Evolutionary conservation across 2,888 invertebrate genomes (phyloP).

Genomic region (Heliothis peltigera): DNA sequence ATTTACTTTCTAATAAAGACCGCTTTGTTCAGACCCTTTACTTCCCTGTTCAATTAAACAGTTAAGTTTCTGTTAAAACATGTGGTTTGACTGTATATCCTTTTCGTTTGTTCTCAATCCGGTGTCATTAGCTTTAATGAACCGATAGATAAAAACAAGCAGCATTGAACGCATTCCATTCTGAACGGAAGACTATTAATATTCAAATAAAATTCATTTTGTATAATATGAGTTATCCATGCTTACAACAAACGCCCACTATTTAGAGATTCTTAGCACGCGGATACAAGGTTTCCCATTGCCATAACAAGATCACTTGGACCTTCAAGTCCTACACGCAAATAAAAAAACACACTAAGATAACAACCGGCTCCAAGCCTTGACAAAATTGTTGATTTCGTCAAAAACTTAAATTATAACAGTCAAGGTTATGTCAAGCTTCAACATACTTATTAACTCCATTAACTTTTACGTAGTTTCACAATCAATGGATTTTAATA

Average conservation of each 20-base stretch:
- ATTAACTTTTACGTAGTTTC: too few relatives aligned
- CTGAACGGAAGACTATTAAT: conserved; percentile 67
- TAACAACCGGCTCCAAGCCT: conserved; percentile 62
- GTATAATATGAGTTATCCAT: conserved; percentile 60
- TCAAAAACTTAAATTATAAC: conserved; percentile 14
- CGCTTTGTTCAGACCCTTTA: conserved; percentile 62
- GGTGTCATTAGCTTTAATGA: conserved; percentile 23
- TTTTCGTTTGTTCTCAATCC: background rate
- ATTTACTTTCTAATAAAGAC: conserved; percentile 80
- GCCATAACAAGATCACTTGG: conserved; percentile 69
- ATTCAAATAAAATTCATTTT: conserved; percentile 68
- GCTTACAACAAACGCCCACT: conserved; percentile 68
- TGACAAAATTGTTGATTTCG: conserved; percentile 38
- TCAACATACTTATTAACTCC: too few relatives aligned
- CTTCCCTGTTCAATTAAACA: conserved; percentile 51
- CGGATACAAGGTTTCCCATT: conserved; percentile 66
- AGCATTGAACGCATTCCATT: conserved; percentile 59
- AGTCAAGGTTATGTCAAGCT: too few relatives aligned
- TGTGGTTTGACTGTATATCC: conserved; percentile 40
- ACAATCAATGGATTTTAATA: too few relatives aligned
- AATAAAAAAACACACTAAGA: conserved; percentile 64
- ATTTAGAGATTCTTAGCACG: conserved; percentile 63
- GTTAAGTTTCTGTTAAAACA: conserved; percentile 51
- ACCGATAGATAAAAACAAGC: conserved; percentile 4
- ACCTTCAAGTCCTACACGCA: conserved; percentile 75